Conservation (phyloP, 2,113 vertebrate genomes). For the Centrocercus urophasianus region DNA sequence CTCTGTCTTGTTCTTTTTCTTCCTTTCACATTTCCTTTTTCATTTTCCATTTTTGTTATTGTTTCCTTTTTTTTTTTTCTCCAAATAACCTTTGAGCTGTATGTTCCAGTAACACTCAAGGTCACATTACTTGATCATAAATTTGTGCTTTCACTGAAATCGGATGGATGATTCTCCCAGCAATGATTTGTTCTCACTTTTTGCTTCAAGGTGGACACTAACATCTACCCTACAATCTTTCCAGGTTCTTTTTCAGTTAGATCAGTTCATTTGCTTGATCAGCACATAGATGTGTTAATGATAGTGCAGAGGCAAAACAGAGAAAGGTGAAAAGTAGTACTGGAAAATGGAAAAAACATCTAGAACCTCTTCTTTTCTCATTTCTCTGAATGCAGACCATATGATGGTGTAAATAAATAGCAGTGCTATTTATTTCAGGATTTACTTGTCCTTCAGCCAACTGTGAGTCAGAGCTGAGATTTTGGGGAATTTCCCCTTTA, state of each 20-base stretch:
- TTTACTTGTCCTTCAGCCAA: not conserved
- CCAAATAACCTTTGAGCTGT: not conserved
- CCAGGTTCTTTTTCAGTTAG: not conserved
- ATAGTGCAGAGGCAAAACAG: not conserved
- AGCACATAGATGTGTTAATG: not conserved
- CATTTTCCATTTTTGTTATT: not conserved
- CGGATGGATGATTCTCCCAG: not conserved
- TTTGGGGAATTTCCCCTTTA: not conserved
- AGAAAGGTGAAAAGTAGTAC: fast-evolving
- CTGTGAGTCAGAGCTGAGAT: not conserved
- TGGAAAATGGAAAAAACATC: not conserved
- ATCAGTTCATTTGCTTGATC: not conserved
- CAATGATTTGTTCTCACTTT: not conserved
- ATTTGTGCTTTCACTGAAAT: not conserved
- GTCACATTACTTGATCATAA: not conserved
- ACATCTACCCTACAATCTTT: fast-evolving
- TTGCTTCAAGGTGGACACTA: not conserved
- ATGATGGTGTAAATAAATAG: not conserved
- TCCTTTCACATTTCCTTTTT: no score
- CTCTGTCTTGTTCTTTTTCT: not conserved
- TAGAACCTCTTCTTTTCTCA: not conserved
- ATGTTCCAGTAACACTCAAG: not conserved
- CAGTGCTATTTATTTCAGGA: not conserved
- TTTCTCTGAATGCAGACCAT: not conserved
- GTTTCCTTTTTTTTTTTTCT: not conserved